Conservation (phyloP, 2,113 vertebrate species). For the Vireo altiloquus region DNA sequence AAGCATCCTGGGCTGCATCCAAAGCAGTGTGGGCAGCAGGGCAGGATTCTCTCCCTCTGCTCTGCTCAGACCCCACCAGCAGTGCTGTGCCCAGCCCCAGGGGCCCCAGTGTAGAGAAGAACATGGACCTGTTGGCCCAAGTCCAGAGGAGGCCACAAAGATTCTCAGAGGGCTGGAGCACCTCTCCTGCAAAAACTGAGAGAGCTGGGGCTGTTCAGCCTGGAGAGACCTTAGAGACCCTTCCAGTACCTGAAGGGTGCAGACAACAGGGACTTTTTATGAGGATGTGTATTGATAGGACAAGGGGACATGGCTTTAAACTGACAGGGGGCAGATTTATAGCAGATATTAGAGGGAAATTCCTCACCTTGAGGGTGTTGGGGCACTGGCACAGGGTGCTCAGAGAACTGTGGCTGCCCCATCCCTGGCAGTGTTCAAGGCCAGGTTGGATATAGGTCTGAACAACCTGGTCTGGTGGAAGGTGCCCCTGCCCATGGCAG, state of each 20-base stretch:
- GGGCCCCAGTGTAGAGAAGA: no score
- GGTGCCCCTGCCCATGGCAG: not conserved
- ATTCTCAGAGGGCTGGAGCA: not conserved
- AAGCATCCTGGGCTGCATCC: not conserved
- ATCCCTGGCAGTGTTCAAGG: not conserved
- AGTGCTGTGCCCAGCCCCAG: not conserved
- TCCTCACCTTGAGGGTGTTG: not conserved
- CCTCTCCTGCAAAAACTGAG: not conserved
- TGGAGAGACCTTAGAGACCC: not conserved
- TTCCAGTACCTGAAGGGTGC: not conserved
- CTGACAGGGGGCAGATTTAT: not conserved
- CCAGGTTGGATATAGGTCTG: not conserved
- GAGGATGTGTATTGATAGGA: not conserved
- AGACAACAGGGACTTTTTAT: rapidly evolving
- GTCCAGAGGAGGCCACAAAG: not conserved
- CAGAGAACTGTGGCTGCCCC: not conserved
- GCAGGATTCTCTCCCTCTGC: not conserved
- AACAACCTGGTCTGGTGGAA: not conserved
- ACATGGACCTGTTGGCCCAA: not conserved
- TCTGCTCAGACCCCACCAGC: not conserved
- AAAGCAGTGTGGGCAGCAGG: not conserved
- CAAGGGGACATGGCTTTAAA: not conserved
- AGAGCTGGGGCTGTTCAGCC: not conserved
- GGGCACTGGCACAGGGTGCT: not conserved
- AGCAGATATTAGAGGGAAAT: not conserved